Evolutionary conservation across 2,888 invertebrate species (phyloP).

Genomic region (Belgica antarctica): DNA sequence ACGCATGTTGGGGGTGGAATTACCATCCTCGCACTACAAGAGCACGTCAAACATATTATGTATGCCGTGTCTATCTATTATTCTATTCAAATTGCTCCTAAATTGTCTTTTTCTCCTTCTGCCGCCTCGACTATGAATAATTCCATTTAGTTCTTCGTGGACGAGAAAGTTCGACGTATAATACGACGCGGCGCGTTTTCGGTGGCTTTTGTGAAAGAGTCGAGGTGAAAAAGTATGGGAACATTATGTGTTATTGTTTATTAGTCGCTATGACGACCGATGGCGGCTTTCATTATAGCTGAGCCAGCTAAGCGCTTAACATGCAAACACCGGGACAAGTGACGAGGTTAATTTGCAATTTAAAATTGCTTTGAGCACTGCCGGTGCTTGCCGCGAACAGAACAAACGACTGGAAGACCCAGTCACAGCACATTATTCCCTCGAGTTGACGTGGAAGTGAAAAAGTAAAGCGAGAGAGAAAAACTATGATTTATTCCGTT

Average conservation of each 20-base stretch:
- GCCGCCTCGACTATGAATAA: slow-evolving; percentile 12
- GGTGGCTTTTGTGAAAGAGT: background rate
- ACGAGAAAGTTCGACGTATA: slow-evolving; percentile 12
- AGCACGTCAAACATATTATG: background rate
- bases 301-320: no score
- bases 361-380: no score
- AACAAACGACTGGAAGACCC: no score
- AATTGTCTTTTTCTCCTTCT: slow-evolving; percentile 36
- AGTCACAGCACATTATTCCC: no score
- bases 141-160: background rate
- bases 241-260: slow-evolving; percentile 39
- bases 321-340: no score
- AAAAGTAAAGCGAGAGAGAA: background rate
- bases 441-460: background rate
- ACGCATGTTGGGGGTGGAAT: slow-evolving; percentile 21
- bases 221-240: slow-evolving; percentile 34
- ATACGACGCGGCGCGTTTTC: background rate
- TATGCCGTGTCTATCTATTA: slow-evolving; percentile 36
- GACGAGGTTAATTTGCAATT: no score
- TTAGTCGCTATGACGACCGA: slow-evolving; percentile 38
- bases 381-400: no score
- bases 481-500: slow-evolving; percentile 41
- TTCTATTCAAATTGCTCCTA: slow-evolving; percentile 40
- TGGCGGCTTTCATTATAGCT: slow-evolving; percentile 3
- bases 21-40: background rate